Conservation (phyloP, 2,888 invertebrate species). For the Drosophila paucipuncta region DNA sequence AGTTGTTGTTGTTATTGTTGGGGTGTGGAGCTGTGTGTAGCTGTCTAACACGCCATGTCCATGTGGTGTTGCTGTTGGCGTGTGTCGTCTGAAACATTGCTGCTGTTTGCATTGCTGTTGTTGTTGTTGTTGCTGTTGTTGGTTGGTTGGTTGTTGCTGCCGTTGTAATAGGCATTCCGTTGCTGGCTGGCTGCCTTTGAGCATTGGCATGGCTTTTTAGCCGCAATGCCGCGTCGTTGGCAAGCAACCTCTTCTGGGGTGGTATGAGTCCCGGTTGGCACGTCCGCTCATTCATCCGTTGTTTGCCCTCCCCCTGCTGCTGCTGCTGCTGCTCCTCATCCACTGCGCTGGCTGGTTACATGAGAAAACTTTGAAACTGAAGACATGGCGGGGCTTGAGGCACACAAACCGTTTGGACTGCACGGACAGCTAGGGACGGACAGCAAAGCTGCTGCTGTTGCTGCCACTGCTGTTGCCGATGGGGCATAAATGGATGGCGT, state of each 20-base stretch:
- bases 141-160: conserved; percentile 43
- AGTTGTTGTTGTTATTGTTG: conserved; percentile 6
- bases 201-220: conserved; percentile 76
- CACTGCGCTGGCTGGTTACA: conserved; percentile 64
- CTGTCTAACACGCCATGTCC: conserved; percentile 63
- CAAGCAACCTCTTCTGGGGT: conserved; percentile 41
- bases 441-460: conserved; percentile 31
- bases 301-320: conserved; percentile 30
- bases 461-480: conserved; percentile 34
- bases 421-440: conserved; percentile 63
- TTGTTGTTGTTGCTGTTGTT: conserved; percentile 42
- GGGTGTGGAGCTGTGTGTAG: conserved; percentile 40
- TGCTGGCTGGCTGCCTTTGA: conserved; percentile 68
- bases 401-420: conserved; percentile 55
- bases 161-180: conserved; percentile 71
- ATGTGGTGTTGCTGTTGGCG: conserved; percentile 62
- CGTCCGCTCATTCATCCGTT: conserved; percentile 78
- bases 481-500: conserved; percentile 68
- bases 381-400: conserved; percentile 73
- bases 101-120: conserved; percentile 38
- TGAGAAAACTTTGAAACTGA: conserved; percentile 82
- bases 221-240: conserved; percentile 74
- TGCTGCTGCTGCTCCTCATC: conserved; percentile 5
- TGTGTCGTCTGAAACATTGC: conserved; percentile 55
- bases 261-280: conserved; percentile 58